These are phyloP conservation scores for Pantherophis guttatus DNA, from an alignment of 2,113 vertebrate genomes.

Conservation along the genomic window DNA sequence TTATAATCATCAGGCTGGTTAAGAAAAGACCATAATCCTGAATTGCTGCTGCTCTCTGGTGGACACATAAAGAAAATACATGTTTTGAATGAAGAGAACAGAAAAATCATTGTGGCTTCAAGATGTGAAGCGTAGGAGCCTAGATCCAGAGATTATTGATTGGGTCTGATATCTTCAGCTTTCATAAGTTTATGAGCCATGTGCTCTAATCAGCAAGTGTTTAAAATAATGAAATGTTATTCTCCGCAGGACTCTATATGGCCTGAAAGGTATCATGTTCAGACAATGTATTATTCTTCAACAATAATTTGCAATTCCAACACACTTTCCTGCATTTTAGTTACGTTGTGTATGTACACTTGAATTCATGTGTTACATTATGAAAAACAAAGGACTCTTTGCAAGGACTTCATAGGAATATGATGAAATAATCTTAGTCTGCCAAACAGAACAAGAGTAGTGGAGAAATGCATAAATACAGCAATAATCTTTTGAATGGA, in stretches of 20 bases:
- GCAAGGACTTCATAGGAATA: neutral
- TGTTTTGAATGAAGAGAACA: neutral
- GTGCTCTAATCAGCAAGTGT: neutral
- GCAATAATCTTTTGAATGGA: too few species aligned
- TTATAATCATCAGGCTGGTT: neutral
- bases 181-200: neutral
- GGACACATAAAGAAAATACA: constrained; percentile 24
- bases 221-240: neutral
- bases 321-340: neutral
- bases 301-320: neutral
- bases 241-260: neutral
- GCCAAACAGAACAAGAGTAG: neutral
- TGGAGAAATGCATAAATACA: neutral
- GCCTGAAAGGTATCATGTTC: neutral
- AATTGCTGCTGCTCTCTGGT: constrained; percentile 54
- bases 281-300: neutral
- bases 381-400: too few species aligned
- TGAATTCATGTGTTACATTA: neutral
- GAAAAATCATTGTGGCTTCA: neutral
- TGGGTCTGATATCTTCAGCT: neutral
- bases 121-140: neutral
- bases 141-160: neutral
- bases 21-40: constrained; percentile 48
- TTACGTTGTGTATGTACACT: neutral
- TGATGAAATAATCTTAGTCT: neutral